These are phyloP conservation scores for Torymus aiolomorphi DNA, from an alignment of 2,888 invertebrate genomes.

Conservation along the genomic window DNA sequence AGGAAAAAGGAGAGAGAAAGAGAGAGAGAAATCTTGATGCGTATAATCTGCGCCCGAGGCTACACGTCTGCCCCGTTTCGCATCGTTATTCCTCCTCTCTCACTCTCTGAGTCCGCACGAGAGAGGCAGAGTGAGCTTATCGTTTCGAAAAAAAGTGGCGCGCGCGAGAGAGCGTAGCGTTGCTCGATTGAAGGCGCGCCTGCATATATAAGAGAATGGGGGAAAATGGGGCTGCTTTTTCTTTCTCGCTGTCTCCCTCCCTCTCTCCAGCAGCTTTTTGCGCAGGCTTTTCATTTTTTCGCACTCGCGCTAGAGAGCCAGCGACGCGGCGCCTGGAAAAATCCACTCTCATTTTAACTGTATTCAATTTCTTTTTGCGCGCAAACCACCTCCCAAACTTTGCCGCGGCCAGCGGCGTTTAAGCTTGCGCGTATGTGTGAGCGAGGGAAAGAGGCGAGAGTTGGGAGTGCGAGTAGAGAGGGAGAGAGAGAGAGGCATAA, in stretches of 20 bases:
- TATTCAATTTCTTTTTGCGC: background rate
- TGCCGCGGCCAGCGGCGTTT: constrained; percentile 3
- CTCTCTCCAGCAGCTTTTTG: too few species aligned
- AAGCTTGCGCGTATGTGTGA: background rate
- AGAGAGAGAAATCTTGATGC: constrained; percentile 39
- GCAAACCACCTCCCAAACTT: background rate
- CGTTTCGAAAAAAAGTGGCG: constrained; percentile 42
- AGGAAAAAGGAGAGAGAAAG: background rate
- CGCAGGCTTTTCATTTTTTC: background rate
- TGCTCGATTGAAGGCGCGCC: constrained; percentile 35
- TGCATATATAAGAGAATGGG: constrained; percentile 18
- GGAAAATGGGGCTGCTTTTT: constrained; percentile 22
- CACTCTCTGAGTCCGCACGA: constrained; percentile 18
- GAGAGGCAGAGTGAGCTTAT: constrained; percentile 41
- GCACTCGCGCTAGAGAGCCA: background rate
- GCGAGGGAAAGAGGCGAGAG: too few species aligned
- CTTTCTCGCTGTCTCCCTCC: background rate
- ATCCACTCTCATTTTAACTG: constrained; percentile 2
- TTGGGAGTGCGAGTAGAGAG: too few species aligned
- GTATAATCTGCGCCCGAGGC: constrained; percentile 48
- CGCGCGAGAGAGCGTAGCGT: background rate
- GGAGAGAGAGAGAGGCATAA: too few species aligned
- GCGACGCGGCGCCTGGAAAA: background rate
- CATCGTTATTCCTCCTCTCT: constrained; percentile 40
- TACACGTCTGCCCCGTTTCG: constrained; percentile 6